Percentiles rank a stretch among this genome's conserved stretches.
Conservation (phyloP, 2,797 vertebrate species). For the Pangasius djambal region DNA sequence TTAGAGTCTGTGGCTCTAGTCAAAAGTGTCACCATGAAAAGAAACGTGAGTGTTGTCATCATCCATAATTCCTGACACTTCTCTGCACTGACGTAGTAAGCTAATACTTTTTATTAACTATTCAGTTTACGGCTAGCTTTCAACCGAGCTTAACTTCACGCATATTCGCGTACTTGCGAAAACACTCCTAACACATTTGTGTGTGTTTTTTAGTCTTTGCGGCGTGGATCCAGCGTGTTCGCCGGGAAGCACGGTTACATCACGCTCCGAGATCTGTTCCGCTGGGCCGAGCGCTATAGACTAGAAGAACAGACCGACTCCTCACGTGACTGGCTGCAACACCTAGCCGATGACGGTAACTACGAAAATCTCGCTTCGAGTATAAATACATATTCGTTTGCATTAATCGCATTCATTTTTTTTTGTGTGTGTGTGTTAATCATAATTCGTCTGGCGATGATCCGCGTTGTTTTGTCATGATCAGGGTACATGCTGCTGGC, state of each 20-base stretch:
- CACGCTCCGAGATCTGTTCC: conserved; percentile 93
- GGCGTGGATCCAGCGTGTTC: conserved; percentile 92
- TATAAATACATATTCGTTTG: background rate
- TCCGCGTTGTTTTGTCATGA: background rate
- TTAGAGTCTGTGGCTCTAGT: too few relatives aligned
- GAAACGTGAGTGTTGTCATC: too few relatives aligned
- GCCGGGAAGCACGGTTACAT: conserved; percentile 98
- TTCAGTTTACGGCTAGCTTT: too few relatives aligned
- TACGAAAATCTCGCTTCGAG: background rate
- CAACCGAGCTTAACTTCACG: too few relatives aligned
- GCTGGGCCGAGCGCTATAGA: conserved; percentile 94
- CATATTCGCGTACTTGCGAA: too few relatives aligned
- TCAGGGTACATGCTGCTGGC: conserved; percentile 95
- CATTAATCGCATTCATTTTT: background rate
- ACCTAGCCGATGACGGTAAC: conserved; percentile 92
- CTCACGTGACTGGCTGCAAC: conserved; percentile 92
- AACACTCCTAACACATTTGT: background rate
- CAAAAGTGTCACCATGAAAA: too few relatives aligned
- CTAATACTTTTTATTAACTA: too few relatives aligned
- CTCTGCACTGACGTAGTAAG: too few relatives aligned
- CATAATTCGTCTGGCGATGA: background rate
- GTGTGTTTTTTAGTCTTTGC: conserved; percentile 79
- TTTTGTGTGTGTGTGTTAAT: too few relatives aligned
- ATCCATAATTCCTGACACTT: too few relatives aligned
- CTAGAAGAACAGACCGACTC: conserved; percentile 81